Conservation (phyloP, 2,113 vertebrate species). For the Dicaeum eximium region DNA sequence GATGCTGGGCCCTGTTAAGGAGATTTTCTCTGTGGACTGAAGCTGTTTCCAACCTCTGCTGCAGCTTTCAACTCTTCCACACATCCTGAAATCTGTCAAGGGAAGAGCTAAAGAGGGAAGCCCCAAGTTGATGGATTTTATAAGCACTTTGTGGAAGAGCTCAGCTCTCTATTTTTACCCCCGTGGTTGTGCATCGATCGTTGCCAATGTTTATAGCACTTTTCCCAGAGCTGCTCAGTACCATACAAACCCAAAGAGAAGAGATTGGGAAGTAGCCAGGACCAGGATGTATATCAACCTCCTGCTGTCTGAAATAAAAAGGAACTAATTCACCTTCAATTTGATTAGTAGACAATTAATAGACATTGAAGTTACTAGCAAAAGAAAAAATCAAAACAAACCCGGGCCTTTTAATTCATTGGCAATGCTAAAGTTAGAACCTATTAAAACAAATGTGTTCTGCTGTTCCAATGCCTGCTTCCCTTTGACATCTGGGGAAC, state of each 20-base stretch:
- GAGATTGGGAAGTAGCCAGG: background rate
- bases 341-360: background rate
- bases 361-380: background rate
- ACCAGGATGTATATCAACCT: background rate
- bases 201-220: background rate
- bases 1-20: too few species aligned
- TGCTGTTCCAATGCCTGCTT: background rate
- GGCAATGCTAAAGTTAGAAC: background rate
- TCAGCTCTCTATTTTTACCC: background rate
- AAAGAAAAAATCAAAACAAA: background rate
- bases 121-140: background rate
- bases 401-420: background rate
- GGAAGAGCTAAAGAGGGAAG: background rate
- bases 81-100: background rate
- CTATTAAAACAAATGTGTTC: background rate
- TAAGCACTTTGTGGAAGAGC: background rate
- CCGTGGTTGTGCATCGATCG: fast-evolving
- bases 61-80: background rate
- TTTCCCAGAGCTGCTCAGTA: background rate
- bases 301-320: background rate
- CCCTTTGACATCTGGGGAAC: conserved; percentile 53
- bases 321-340: background rate
- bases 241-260: background rate
- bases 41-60: background rate
- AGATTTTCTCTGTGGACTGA: background rate